Evolutionary conservation across 2,113 vertebrate genomes (phyloP).

Genomic region (Podiceps cristatus): DNA sequence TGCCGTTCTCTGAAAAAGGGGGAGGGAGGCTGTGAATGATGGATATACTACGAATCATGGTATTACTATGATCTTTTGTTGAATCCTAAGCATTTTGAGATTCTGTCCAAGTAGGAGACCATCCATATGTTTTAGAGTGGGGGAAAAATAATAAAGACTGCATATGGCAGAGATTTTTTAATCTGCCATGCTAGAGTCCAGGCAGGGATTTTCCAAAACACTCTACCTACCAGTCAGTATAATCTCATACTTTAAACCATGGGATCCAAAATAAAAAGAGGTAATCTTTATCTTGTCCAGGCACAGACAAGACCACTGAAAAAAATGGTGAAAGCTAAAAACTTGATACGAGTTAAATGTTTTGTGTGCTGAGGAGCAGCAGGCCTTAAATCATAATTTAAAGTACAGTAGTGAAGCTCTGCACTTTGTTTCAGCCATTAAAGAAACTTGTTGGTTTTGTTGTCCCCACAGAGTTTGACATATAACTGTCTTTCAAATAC

Average conservation of each 20-base stretch:
- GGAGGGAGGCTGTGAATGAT: neutral
- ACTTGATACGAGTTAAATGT: neutral
- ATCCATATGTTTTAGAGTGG: neutral
- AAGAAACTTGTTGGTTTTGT: neutral
- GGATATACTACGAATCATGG: neutral
- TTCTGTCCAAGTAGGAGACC: neutral
- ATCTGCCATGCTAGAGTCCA: neutral
- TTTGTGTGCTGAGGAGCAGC: neutral
- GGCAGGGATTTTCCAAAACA: neutral
- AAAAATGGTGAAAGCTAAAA: neutral
- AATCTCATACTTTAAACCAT: neutral
- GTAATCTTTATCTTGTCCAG: neutral
- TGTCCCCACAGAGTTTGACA: neutral
- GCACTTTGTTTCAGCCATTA: fast-evolving
- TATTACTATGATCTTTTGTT: neutral
- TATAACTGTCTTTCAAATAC: neutral
- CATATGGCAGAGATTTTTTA: neutral
- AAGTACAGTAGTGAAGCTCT: neutral
- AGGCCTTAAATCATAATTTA: neutral
- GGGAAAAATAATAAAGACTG: neutral
- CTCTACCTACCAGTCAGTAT: neutral
- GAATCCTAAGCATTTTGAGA: neutral
- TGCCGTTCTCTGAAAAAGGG: neutral
- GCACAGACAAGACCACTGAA: neutral
- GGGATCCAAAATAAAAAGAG: neutral